phyloP scores from a whole-genome alignment of 2,113 vertebrate species.

The Abramis brama region DNA sequence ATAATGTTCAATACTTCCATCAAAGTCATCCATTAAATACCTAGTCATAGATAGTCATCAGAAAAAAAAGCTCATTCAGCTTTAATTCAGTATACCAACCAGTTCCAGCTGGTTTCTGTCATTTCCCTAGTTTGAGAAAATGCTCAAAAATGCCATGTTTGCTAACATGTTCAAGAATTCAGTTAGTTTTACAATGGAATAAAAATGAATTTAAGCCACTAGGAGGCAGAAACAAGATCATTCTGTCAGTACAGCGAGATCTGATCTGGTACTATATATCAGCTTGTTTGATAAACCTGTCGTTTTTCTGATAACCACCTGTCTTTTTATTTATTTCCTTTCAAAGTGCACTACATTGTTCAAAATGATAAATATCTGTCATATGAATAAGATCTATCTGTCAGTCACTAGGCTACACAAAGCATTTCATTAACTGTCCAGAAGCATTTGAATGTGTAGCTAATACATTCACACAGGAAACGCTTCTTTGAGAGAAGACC shows the following conservation, averaged over 20 bases:
- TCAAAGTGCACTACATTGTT: slow-evolving; percentile 2
- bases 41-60: background rate
- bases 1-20: background rate
- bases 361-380: background rate
- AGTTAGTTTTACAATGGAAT: background rate
- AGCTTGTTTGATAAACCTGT: slow-evolving; percentile 3
- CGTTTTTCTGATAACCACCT: background rate
- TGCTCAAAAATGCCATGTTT: background rate
- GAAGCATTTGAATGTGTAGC: background rate
- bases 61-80: background rate
- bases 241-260: background rate
- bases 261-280: background rate
- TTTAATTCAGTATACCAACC: background rate
- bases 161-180: background rate
- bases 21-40: background rate
- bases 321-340: background rate
- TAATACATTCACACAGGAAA: background rate
- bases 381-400: background rate
- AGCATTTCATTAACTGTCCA: background rate
- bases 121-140: background rate
- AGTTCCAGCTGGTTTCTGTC: background rate
- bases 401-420: background rate
- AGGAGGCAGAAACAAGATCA: background rate
- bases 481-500: background rate
- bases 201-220: background rate